These are phyloP conservation scores for Caenorhabditis sinica DNA, from an alignment of 2,888 invertebrate genomes.

Conservation along the genomic window DNA sequence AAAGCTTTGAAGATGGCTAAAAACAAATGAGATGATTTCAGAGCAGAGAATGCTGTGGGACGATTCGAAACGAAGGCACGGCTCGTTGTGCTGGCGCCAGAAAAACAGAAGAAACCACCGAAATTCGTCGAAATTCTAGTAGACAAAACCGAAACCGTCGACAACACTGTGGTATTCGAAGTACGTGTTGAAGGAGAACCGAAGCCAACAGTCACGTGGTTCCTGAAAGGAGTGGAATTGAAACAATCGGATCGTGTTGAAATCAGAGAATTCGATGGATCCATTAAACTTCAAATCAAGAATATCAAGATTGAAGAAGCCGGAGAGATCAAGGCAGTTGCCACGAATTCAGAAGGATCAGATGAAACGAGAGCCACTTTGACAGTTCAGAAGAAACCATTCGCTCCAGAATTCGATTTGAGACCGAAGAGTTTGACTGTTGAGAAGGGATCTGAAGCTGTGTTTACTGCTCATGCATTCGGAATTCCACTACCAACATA, in stretches of 20 bases:
- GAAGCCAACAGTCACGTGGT: slow-evolving; percentile 80
- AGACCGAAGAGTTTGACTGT: slow-evolving; percentile 73
- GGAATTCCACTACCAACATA: slow-evolving; percentile 79
- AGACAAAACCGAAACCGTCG: slow-evolving; percentile 86
- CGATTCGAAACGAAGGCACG: slow-evolving; percentile 82
- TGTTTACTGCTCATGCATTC: slow-evolving; percentile 79
- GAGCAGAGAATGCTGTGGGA: slow-evolving; percentile 82
- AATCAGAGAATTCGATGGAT: slow-evolving; percentile 82
- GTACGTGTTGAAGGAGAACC: slow-evolving; percentile 82
- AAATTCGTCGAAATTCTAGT: slow-evolving; percentile 82
- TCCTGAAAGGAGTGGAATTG: slow-evolving; percentile 78
- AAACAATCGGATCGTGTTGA: slow-evolving; percentile 75
- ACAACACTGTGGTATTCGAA: slow-evolving; percentile 80
- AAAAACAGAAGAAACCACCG: slow-evolving; percentile 80
- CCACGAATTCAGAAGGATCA: slow-evolving; percentile 83
- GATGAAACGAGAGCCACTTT: slow-evolving; percentile 63
- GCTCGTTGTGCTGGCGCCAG: slow-evolving; percentile 79
- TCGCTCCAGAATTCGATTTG: slow-evolving; percentile 69
- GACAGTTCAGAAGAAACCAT: slow-evolving; percentile 69
- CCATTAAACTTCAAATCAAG: slow-evolving; percentile 78
- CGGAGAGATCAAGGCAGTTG: slow-evolving; percentile 83
- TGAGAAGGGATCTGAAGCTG: slow-evolving; percentile 77
- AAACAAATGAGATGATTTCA: slow-evolving; percentile 27
- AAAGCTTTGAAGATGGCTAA: background rate
- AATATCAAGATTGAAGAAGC: slow-evolving; percentile 76